Conservation (phyloP, 2,797 vertebrate genomes). For the Gorsachius magnificus region DNA sequence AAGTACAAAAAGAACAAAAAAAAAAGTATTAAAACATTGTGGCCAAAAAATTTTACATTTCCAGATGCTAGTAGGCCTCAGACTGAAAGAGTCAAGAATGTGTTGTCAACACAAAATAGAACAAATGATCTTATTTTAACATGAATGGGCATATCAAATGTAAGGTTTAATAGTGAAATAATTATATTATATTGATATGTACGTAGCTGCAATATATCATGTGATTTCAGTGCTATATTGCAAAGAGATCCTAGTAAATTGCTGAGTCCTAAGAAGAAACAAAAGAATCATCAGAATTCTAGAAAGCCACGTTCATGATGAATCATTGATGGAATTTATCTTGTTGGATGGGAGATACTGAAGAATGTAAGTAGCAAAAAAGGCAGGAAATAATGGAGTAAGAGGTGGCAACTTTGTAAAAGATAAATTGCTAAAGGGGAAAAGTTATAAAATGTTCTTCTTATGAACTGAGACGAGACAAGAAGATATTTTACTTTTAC, state of each 20-base stretch:
- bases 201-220: neutral
- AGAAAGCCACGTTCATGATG: neutral
- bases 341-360: neutral
- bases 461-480: neutral
- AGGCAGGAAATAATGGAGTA: neutral
- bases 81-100: neutral
- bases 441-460: neutral
- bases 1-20: neutral
- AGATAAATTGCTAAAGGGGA: neutral
- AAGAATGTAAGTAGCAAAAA: neutral
- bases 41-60: neutral
- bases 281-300: neutral
- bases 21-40: neutral
- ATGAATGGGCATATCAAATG: neutral
- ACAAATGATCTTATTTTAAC: neutral
- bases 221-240: neutral
- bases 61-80: neutral
- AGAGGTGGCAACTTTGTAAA: neutral
- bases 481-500: neutral
- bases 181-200: neutral
- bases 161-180: neutral
- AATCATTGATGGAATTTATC: neutral
- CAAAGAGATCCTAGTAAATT: neutral
- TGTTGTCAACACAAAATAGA: neutral
- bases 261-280: neutral